phyloP scores from a whole-genome alignment of 2,797 vertebrate genomes.

The Mallotus villosus region DNA sequence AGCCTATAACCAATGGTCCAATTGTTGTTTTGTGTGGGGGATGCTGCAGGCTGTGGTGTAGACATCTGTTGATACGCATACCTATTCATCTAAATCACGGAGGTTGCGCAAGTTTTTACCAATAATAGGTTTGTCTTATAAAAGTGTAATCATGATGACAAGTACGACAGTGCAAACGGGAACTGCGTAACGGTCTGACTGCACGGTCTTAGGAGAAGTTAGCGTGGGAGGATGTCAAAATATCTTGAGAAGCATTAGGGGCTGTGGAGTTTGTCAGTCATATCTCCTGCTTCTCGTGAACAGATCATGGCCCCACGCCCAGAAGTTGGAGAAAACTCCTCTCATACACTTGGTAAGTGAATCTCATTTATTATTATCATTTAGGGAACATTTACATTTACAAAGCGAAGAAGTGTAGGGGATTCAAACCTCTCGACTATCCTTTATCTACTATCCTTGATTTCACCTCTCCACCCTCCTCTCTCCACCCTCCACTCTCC shows the following conservation, averaged over 20 bases:
- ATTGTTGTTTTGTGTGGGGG: not conserved
- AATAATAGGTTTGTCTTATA: not conserved
- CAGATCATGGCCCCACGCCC: constrained; percentile 88
- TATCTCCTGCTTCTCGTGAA: constrained; percentile 2
- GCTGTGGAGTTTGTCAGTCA: not conserved
- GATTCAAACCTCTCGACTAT: no score
- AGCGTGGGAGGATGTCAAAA: constrained; percentile 14
- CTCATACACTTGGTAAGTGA: constrained; percentile 44
- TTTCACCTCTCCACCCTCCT: not conserved
- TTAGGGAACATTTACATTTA: no score
- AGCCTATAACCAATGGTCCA: not conserved
- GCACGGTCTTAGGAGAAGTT: no score
- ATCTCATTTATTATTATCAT: not conserved
- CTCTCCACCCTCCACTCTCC: not conserved
- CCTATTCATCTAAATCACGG: no score
- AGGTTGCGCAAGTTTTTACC: no score
- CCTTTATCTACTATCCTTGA: not conserved
- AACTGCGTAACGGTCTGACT: no score
- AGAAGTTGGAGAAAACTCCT: constrained; percentile 66
- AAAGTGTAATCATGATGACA: not conserved
- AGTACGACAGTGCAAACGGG: not conserved
- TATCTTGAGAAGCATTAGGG: constrained; percentile 12
- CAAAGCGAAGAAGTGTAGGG: no score
- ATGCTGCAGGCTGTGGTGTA: no score
- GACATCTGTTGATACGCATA: no score